Percentiles rank a stretch among this genome's conserved stretches.
These are phyloP conservation scores for Sarcophaga carnaria DNA, from an alignment of 2,888 invertebrate genomes.

Conservation along the genomic window DNA sequence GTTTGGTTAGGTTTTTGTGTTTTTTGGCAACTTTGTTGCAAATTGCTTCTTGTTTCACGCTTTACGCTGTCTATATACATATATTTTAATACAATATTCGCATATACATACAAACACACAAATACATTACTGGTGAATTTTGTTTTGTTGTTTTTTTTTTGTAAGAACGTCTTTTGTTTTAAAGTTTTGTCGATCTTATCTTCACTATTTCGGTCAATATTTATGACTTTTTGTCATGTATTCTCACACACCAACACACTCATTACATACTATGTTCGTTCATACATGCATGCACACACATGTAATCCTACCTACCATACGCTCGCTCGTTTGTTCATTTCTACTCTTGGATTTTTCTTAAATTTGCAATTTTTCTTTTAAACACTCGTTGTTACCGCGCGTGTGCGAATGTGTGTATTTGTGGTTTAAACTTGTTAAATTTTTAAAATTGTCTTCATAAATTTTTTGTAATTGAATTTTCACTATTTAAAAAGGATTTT, in stretches of 20 bases:
- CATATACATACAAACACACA: too few species aligned
- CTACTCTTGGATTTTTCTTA: too few species aligned
- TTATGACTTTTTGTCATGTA: constrained; percentile 68
- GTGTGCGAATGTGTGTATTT: background rate
- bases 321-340: too few species aligned
- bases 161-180: constrained; percentile 40
- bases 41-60: constrained; percentile 60
- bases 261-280: background rate
- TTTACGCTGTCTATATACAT: constrained; percentile 8
- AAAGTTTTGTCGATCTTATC: constrained; percentile 57
- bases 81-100: too few species aligned
- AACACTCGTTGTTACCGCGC: too few species aligned
- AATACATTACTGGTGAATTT: constrained; percentile 13
- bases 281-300: too few species aligned
- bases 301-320: too few species aligned
- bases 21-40: constrained; percentile 63
- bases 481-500: constrained; percentile 31
- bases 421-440: constrained; percentile 45
- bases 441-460: constrained; percentile 50
- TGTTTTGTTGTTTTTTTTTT: constrained; percentile 25
- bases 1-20: constrained; percentile 38
- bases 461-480: constrained; percentile 50
- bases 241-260: constrained; percentile 29
- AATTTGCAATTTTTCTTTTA: too few species aligned
- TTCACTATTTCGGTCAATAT: constrained; percentile 59